Percentiles rank a stretch among this genome's conserved stretches.
Evolutionary conservation across 2,113 vertebrate species (phyloP).

Genomic region (Pygoscelis antarcticus): DNA sequence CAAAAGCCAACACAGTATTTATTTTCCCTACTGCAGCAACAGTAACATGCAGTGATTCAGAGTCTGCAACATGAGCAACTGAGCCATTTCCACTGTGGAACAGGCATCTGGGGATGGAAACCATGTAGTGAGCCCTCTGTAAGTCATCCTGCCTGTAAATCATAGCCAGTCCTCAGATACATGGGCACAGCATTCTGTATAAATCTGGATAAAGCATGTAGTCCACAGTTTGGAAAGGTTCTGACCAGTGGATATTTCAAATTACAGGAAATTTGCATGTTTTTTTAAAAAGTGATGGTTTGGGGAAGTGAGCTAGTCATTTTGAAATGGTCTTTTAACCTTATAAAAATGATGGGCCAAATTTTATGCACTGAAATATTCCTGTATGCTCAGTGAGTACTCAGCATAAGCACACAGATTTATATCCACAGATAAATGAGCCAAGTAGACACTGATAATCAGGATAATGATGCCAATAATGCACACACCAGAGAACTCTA

Average conservation of each 20-base stretch:
- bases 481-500: conserved; percentile 18
- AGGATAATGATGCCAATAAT: conserved; percentile 20
- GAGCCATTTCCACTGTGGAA: not conserved
- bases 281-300: not conserved
- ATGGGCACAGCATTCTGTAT: not conserved
- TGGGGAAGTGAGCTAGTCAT: not conserved
- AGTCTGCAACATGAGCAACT: not conserved
- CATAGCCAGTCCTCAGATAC: not conserved
- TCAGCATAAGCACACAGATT: not conserved
- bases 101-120: not conserved
- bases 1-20: not conserved
- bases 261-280: not conserved
- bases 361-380: not conserved
- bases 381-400: not conserved
- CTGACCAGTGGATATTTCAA: not conserved
- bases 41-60: not conserved
- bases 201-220: not conserved
- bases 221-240: not conserved
- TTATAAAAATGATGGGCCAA: not conserved
- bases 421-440: conserved; percentile 26
- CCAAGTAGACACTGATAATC: conserved; percentile 30
- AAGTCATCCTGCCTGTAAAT: not conserved
- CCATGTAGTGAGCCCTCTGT: not conserved
- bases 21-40: not conserved
- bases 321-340: not conserved